These are phyloP conservation scores for Halcyon smyrnensis DNA, from an alignment of 2,797 vertebrate genomes.

Conservation along the genomic window DNA sequence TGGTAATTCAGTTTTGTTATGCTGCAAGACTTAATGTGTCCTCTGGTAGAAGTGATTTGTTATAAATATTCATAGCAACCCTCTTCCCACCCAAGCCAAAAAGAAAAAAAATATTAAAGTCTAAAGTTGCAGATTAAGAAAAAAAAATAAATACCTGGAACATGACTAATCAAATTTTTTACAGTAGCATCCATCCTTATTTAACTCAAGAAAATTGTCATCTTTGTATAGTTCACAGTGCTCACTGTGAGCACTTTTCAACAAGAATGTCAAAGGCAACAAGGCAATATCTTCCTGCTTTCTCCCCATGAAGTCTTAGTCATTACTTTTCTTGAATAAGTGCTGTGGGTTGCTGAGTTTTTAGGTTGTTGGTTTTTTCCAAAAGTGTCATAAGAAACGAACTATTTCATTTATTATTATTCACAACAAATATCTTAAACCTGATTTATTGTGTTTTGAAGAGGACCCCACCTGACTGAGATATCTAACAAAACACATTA, in stretches of 20 bases:
- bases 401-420: neutral
- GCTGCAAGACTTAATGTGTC: conserved; percentile 84
- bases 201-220: conserved; percentile 5
- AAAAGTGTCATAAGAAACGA: neutral
- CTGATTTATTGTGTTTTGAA: neutral
- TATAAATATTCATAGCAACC: conserved; percentile 83
- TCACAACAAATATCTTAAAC: neutral
- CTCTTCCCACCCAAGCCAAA: conserved; percentile 55
- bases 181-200: neutral
- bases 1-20: conserved; percentile 85
- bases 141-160: neutral
- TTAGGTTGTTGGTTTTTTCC: rapidly evolving
- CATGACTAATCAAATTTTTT: neutral
- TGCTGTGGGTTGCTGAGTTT: neutral
- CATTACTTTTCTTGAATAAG: neutral
- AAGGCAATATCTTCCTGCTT: neutral
- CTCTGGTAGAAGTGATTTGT: conserved; percentile 80
- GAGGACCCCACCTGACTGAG: neutral
- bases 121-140: neutral
- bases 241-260: neutral
- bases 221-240: neutral
- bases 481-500: neutral
- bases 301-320: neutral
- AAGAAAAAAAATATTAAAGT: conserved; percentile 36
- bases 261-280: conserved; percentile 16